A percentile compares a stretch with the other conserved stretches of the same genome.
phyloP scores from a whole-genome alignment of 2,113 vertebrate species.

The Orycteropus afer region DNA sequence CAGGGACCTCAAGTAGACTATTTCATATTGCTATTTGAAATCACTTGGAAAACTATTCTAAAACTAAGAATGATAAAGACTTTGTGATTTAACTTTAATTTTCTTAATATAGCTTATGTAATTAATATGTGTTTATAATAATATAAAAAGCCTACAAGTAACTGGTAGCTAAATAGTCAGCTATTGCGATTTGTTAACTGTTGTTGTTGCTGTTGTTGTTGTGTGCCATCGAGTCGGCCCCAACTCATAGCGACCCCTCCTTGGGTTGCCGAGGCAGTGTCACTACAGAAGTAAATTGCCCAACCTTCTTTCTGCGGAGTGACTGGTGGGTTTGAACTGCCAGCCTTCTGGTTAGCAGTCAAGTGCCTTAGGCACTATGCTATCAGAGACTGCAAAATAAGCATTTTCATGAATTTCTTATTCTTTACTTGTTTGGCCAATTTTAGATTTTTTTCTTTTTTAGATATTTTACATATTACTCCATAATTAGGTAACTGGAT shows the following conservation, averaged over 20 bases:
- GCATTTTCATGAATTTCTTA: background rate
- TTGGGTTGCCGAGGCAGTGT: too few relatives aligned
- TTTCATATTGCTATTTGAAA: background rate
- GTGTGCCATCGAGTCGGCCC: too few relatives aligned
- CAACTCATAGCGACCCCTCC: too few relatives aligned
- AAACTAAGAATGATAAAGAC: background rate
- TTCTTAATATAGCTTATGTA: background rate
- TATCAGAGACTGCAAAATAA: too few relatives aligned
- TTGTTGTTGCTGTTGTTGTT: too few relatives aligned
- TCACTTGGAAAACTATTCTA: background rate
- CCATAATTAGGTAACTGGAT: background rate
- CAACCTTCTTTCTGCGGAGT: too few relatives aligned
- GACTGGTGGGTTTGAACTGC: too few relatives aligned
- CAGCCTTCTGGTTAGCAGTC: too few relatives aligned
- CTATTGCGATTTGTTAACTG: background rate
- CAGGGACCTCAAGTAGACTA: background rate
- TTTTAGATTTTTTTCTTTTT: background rate
- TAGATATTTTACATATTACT: background rate
- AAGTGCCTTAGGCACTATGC: too few relatives aligned
- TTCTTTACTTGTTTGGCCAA: background rate
- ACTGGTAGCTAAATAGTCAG: background rate
- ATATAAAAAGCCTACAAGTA: background rate
- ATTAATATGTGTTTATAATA: background rate
- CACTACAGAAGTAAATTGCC: too few relatives aligned
- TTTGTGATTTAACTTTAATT: background rate